These are phyloP conservation scores for Siderastrea siderea DNA, from an alignment of 92 coral and sea anemone genomes.

Conservation along the genomic window DNA sequence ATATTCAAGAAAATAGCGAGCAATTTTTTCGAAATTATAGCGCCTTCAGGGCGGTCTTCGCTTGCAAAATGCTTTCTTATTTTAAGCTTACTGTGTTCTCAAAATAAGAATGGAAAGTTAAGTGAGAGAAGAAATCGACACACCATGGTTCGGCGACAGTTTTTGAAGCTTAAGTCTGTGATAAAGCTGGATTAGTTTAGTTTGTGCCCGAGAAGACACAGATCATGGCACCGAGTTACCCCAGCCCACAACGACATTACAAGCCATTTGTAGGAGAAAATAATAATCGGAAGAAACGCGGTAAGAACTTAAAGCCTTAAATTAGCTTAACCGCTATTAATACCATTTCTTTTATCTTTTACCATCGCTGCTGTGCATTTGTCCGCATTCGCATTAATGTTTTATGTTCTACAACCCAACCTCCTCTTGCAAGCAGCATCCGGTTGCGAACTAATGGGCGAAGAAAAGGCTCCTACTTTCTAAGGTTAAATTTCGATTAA, in stretches of 20 bases:
- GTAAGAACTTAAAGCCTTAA: neutral
- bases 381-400: neutral
- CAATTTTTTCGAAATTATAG: neutral
- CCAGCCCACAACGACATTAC: constrained; percentile 18
- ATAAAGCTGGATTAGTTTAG: neutral
- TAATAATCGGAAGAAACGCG: constrained; percentile 21
- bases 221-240: constrained; percentile 22
- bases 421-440: too few species aligned
- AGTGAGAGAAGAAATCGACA: neutral
- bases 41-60: neutral
- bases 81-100: neutral
- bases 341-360: neutral
- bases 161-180: neutral
- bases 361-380: neutral
- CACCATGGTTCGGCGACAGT: neutral
- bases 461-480: neutral
- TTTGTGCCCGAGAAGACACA: neutral
- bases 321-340: neutral
- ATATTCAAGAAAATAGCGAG: constrained; percentile 2
- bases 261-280: constrained; percentile 4
- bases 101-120: neutral
- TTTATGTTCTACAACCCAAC: neutral
- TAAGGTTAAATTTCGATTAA: neutral
- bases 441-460: too few species aligned
- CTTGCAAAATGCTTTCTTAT: neutral